Base-by-base conservation (phyloP, 2,888 invertebrate species). In the Subacronicta megacephala region DNA sequence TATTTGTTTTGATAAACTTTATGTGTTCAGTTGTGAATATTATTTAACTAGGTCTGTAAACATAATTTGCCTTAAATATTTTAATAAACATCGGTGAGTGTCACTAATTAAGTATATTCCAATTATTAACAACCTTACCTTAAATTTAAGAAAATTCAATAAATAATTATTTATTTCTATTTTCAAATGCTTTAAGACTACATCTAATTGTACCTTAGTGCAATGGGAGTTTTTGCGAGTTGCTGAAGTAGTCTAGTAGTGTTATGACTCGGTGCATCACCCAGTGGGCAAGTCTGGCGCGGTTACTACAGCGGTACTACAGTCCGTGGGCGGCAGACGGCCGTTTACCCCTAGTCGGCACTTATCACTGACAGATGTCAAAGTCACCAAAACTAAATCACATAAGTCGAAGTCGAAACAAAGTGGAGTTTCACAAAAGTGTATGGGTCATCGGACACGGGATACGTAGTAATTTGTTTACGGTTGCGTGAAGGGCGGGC, bases 301-400 rank as follows among this genome's bases (percentile, higher is more conserved):
- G 72, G 69, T 78, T 89, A 89, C 89, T 88, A 90, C 86, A 77
- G 71, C 77, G 78, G 73, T 89, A 90, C 92, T 90, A 91, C 84
- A 79, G 86, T 83, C 85, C 84, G 87, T 87, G 88, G 90, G 90
- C 80, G 89, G 83, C 73, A 69, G 86, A 72, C 84, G 72, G 88
- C 84, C 87, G 87, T 89, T 87, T 86, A 88, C 88, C 84, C 74
- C 80, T 75, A 65, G 68, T 74, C 73, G 72, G 78, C 80, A 80
- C 79, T 80, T 80, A 75, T 73, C 85, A 88, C 88, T 81, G 62
- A 71, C 60, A 78, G 77, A 71, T 72, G 67, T 74, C 76, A 81
- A 66, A 79, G 81, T 84, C 84, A 86, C 81, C 40, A 61, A 72
- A 75, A 77, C 64, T 70, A 16, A 58, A 70, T 36, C 69, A 71